Evolutionary conservation across 2,888 invertebrate species (phyloP).

Genomic region (Lasioglossum oenotherae): DNA sequence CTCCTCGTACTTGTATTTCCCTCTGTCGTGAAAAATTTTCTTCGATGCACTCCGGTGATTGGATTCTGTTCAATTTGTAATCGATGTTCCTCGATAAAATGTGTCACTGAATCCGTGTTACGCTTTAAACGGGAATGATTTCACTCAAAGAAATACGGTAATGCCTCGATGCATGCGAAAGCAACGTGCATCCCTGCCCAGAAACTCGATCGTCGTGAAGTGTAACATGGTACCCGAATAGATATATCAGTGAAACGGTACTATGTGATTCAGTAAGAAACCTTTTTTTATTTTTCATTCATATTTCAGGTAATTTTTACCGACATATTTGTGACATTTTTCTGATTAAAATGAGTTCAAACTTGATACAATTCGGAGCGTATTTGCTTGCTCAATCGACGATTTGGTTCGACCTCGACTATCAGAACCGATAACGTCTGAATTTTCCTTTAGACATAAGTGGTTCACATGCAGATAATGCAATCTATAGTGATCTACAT

Average conservation of each 20-base stretch:
- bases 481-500: no score
- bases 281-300: not conserved
- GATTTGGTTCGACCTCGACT: no score
- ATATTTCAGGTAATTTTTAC: no score
- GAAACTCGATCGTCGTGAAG: not conserved
- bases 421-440: no score
- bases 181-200: not conserved
- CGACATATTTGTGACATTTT: no score
- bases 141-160: not conserved
- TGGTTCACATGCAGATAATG: no score
- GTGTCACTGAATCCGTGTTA: not conserved
- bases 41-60: not conserved
- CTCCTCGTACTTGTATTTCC: not conserved
- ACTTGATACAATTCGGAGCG: no score
- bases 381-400: no score
- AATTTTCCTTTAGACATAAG: no score
- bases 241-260: not conserved
- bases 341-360: no score
- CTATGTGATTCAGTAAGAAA: not conserved
- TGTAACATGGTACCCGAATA: not conserved
- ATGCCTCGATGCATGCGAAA: not conserved
- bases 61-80: not conserved
- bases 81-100: not conserved
- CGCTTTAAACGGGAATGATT: not conserved
- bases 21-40: not conserved